Base-by-base conservation (phyloP, 1,140 invertebrate genomes). In the Zaprionus vittiger region DNA sequence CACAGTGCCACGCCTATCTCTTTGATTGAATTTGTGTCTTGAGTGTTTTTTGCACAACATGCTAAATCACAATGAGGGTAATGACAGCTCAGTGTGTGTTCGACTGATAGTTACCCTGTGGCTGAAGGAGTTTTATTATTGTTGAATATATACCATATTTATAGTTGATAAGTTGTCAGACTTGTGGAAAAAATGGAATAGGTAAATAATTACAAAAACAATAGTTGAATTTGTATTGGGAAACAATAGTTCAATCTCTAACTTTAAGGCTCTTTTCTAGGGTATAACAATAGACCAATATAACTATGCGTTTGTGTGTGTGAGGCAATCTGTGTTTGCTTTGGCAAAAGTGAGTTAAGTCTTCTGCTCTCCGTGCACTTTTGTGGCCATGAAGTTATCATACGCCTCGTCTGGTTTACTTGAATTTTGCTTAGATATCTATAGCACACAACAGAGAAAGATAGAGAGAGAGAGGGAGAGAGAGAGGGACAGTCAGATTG, bases 11-110 rank as follows among this genome's bases (percentile, higher is more conserved):
- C 70, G 82, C 83, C 82, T 61, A 76, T 77, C 57, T 67, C 68
- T 71, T 81, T 89, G 84, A 89, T 89, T 89, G 85, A 90, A 90
- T 89, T 83, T 89, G 68, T 69, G 62, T 49, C 78, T 73, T 52
- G 59, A 73, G 22, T 68, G 75, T 61, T 73, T 79, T 52, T 54
- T 38, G 59, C 70, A 55, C 41, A 73, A 87, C 67, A 83, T 71
- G 68, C 61, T 72, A 67, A 89, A 75, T 80, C 60, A 84, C 73
- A 87, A 59, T 69, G 44, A 9, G 17, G 28, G 20, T 54, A 4
- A 14, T 28, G 5, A 15, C 5, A 12, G 5, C 41, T 11, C 34
- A 14, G 14, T 12, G 28, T 11, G 7, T 28, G n/a, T 2, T 9
- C 38, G 66, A 70, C 57, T 38, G 2, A 0, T 1, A 31, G 14